Evolutionary conservation across 2,888 invertebrate genomes (phyloP).

Genomic region (Drosophila meridionalis): DNA sequence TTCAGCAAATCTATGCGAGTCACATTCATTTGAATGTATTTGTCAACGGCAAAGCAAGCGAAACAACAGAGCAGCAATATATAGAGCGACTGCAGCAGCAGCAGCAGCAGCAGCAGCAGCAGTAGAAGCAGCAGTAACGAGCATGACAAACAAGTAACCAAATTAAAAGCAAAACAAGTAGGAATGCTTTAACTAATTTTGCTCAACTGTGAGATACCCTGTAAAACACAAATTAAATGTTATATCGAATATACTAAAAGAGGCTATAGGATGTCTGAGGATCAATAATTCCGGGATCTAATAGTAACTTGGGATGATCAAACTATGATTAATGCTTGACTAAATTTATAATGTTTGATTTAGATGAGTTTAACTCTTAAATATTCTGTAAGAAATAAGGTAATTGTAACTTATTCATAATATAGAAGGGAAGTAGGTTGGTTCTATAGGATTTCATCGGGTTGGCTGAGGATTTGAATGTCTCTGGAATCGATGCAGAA

Average conservation of each 20-base stretch:
- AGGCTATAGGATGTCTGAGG: background rate
- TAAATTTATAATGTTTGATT: background rate
- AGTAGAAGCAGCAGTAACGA: constrained; percentile 42
- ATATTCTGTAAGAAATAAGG: too few relatives aligned
- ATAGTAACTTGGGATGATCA: background rate
- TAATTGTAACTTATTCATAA: background rate
- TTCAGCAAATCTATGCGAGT: constrained; percentile 52
- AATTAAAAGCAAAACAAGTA: constrained; percentile 62
- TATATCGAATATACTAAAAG: background rate
- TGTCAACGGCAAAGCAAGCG: constrained; percentile 63
- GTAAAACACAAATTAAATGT: background rate
- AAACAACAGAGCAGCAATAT: constrained; percentile 25
- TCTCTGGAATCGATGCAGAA: too few relatives aligned
- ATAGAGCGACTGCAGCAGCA: constrained; percentile 14
- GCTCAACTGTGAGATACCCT: constrained; percentile 5
- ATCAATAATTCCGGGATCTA: background rate
- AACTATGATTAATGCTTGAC: background rate
- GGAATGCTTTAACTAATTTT: background rate
- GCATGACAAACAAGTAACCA: constrained; percentile 71
- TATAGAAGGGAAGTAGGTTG: too few relatives aligned
- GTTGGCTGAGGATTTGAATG: too few relatives aligned
- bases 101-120: constrained; percentile 13
- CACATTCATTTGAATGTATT: constrained; percentile 71
- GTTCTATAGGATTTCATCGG: too few relatives aligned
- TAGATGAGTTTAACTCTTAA: background rate